Conservation (phyloP, 2,113 vertebrate genomes). For the Junco hyemalis region DNA sequence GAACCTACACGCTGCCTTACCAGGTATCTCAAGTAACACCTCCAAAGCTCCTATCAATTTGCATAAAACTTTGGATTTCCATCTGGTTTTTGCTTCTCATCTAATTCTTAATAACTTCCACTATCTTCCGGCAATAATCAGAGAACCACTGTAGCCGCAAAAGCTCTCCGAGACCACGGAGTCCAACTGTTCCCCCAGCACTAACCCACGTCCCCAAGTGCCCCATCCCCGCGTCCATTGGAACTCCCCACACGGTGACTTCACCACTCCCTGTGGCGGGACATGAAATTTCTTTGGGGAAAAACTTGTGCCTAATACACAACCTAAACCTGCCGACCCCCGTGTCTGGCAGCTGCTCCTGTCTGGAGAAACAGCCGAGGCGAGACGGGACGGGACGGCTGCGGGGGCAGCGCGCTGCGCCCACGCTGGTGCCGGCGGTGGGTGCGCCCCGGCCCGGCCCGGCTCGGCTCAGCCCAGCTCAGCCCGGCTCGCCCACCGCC, state of each 20-base stretch:
- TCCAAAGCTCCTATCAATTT: neutral
- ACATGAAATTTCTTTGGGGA: too few relatives aligned
- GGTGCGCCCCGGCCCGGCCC: neutral
- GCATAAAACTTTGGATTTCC: neutral
- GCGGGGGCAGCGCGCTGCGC: neutral
- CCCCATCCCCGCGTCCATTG: neutral
- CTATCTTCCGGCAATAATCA: neutral
- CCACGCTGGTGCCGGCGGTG: neutral
- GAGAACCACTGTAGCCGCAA: neutral
- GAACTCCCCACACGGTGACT: neutral
- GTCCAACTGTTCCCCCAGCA: neutral
- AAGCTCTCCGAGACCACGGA: too few relatives aligned
- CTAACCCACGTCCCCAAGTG: neutral
- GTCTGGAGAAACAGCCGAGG: neutral
- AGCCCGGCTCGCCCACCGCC: neutral
- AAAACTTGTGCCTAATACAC: neutral
- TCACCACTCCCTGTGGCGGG: neutral
- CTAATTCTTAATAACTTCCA: neutral
- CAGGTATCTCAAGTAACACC: neutral
- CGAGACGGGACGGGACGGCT: neutral
- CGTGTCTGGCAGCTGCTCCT: neutral
- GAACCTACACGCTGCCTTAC: neutral
- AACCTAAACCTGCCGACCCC: neutral
- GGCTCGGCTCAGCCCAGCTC: neutral
- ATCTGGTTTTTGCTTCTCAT: rapidly evolving